Evolutionary conservation across 64 coral and sea anemone genomes (phyloP), one percentile per base, ranked within the genome.

Genomic region (Hydrozoanthus tunicans): DNA sequence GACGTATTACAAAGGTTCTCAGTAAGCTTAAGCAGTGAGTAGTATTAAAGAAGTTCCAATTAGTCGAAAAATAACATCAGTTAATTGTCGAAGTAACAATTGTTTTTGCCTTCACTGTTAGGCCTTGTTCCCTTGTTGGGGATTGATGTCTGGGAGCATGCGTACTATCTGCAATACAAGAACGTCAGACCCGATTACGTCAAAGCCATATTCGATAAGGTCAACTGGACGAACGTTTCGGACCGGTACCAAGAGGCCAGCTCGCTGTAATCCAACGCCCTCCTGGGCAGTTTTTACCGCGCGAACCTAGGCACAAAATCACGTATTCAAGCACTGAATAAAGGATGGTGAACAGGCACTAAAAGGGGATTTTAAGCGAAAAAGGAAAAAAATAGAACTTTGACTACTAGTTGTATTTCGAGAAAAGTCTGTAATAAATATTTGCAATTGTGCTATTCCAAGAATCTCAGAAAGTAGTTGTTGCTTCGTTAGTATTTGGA

Each of bases 91-190:
- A 43, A 43, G 32, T 43, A 43, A 43, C 32, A 43, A 2, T 2
- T 43, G 2, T 43, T 43, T 43, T 43, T 43, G 32, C 2, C 32
- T 43, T 43, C 32, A 0, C 32, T 43, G 32, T 43, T 43, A 98
- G 96, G 96, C 17, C 80, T 93, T 23, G 82, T 98, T 58, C 96
- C 96, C 3, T 79, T 98, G 78, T 91, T 98, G 88, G 96, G 96
- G 3, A 95, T 98, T 65, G 96, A 98, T 79, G 89, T 98, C 23
- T 98, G 96, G 96, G 96, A 98, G 20, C 96, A 98, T 79, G 96
- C 96, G 0, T 98, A 98, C 51, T 98, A 98, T 53, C 92, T 98
- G 4, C 96, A 98, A 78, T 98, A 98, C 90, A 93, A 98, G 90
- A 95, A 95, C 14, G 89, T 95, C 1, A 85, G 96, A 59, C 94